Conservation (phyloP, 1,140 invertebrate species). For the Drosophila bocqueti region DNA sequence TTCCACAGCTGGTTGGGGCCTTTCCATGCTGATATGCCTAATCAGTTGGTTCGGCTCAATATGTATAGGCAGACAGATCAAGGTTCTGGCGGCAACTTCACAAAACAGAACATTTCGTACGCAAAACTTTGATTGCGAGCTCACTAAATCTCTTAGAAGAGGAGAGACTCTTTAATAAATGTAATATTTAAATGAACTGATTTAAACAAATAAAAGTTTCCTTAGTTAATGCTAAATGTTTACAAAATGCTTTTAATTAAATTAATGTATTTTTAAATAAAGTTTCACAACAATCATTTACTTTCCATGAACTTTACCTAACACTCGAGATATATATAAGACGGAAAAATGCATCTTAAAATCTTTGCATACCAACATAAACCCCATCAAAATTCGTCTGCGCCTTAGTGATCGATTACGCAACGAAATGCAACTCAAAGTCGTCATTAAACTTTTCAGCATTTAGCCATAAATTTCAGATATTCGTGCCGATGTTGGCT, state of each 20-base stretch:
- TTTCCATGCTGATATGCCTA: conserved; percentile 22
- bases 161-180: no score
- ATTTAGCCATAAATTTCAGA: conserved; percentile 57
- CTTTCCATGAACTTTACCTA: not conserved
- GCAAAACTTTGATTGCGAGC: not conserved
- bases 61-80: conserved; percentile 22
- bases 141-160: not conserved
- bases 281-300: not conserved
- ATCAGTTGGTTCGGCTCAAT: conserved; percentile 22
- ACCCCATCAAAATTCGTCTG: not conserved
- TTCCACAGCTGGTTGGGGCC: not conserved
- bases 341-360: not conserved
- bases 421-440: conserved; percentile 43
- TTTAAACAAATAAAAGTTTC: not conserved
- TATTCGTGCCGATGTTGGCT: conserved; percentile 32
- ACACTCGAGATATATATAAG: not conserved
- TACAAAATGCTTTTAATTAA: no score
- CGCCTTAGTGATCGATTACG: conserved; percentile 50
- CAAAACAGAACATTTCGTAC: not conserved
- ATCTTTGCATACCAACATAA: not conserved
- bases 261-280: not conserved
- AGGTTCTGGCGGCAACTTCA: conserved; percentile 40
- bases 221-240: not conserved
- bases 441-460: conserved; percentile 65
- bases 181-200: no score